These are phyloP conservation scores for Agelas oroides DNA, from an alignment of 37 sponge, comb jelly and placozoan genomes.

Conservation along the genomic window DNA sequence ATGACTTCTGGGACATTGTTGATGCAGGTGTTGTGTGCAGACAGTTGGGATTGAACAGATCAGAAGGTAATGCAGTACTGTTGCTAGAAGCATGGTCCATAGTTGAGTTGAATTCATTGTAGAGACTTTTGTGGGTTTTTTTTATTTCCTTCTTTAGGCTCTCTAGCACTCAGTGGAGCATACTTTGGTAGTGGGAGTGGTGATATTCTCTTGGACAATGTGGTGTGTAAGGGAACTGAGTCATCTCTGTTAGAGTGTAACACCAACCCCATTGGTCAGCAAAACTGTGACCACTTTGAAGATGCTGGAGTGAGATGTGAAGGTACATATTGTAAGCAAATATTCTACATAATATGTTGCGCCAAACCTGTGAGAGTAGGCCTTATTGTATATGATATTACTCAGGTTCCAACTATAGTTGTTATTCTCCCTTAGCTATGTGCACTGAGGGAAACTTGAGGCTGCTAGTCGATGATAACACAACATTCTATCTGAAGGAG, in stretches of 20 bases:
- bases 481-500: no score
- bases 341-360: no score
- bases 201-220: conserved; percentile 29
- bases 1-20: neutral
- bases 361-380: no score
- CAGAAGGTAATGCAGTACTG: no score
- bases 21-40: neutral
- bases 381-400: no score
- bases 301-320: conserved; percentile 27
- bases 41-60: neutral
- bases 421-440: no score
- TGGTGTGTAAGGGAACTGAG: conserved; percentile 48
- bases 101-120: no score
- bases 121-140: no score
- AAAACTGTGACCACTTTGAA: conserved; percentile 4
- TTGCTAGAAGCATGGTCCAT: no score
- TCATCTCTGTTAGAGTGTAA: conserved; percentile 18
- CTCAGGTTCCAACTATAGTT: no score
- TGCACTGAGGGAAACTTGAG: no score
- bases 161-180: conserved; percentile 4
- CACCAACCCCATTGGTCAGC: conserved; percentile 3
- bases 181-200: conserved; percentile 29
- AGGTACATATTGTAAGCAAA: neutral
- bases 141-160: no score
- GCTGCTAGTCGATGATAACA: neutral